Evolutionary conservation across 2,797 vertebrate genomes (phyloP).

Genomic region (Brotogeris chrysoptera): DNA sequence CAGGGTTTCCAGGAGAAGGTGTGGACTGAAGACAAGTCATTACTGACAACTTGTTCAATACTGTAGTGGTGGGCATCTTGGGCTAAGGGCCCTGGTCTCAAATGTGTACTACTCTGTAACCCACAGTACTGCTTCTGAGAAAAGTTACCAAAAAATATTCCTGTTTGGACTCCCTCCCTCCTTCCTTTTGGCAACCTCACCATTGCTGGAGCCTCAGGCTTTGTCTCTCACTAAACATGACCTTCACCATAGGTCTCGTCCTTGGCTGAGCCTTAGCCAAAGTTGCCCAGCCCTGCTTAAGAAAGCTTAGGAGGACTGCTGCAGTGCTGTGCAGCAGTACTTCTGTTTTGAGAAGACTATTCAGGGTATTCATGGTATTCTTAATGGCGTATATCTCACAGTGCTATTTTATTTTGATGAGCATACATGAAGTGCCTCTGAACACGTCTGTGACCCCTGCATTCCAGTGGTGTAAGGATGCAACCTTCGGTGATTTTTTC

Average conservation of each 20-base stretch:
- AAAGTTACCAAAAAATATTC: neutral
- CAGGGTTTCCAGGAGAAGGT: neutral
- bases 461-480: neutral
- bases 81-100: neutral
- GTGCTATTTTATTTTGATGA: neutral
- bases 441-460: neutral
- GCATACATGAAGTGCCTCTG: neutral
- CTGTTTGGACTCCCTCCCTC: accelerated
- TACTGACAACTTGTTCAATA: neutral
- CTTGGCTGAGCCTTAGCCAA: neutral
- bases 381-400: neutral
- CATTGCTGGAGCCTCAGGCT: neutral
- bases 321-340: neutral
- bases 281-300: neutral
- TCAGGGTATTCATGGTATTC: neutral
- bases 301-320: neutral
- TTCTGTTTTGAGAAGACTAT: neutral
- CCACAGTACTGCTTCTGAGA: neutral
- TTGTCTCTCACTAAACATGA: neutral
- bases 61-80: neutral
- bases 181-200: neutral
- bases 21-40: neutral
- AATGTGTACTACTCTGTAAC: neutral
- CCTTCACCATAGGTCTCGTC: neutral
- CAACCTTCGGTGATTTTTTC: neutral